Base-by-base conservation (phyloP, 2,797 vertebrate species). In the Betta splendens region DNA sequence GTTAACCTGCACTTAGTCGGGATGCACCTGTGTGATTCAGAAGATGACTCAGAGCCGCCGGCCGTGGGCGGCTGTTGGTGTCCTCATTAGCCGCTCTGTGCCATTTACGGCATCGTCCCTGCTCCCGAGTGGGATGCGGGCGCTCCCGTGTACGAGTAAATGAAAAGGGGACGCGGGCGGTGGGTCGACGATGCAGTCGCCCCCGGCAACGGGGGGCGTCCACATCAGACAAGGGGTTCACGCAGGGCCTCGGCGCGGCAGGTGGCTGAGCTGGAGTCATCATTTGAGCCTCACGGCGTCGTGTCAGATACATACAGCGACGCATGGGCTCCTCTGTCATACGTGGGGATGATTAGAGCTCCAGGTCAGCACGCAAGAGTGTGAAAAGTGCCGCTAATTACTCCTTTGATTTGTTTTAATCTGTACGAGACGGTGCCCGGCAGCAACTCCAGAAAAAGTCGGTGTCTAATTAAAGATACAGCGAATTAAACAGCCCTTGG, bases 121-220 rank as follows among this genome's bases (percentile, higher is more conserved):
- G 53, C 65, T 32, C 74, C 63, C 45, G 58, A 69, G 67, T 40
- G 60, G 59, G 60, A 76, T 32, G 45, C 17, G 4, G 42, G 39
- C 28, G 8, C 39, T 10, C 18, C 16, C 33, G 29, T 23, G 21
- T 69, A 55, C 38, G 42, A 37, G 63, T 63, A 73, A 77, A 69
- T 65, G 59, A 66, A 82, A 84, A 82, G 80, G 57, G 45, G 32
- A 60, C 58, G 20, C 50, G 57, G 70, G 66, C 46, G 40, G 44
- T 29, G 21, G 18, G 60, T 44, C 45, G 28, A 88, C 50, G 45
- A n/a, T n/a, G n/a, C n/a, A n/a, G n/a, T n/a, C n/a, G n/a, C n/a
- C 79, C 83, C 36, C 66, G 81, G 80, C 68, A 86, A 89, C 86
- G 35, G 83, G 84, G 86, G 75, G 84, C 75, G 80, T 72, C 77